phyloP scores from a whole-genome alignment of 2,797 vertebrate species.

The Gallinago nigripennis region DNA sequence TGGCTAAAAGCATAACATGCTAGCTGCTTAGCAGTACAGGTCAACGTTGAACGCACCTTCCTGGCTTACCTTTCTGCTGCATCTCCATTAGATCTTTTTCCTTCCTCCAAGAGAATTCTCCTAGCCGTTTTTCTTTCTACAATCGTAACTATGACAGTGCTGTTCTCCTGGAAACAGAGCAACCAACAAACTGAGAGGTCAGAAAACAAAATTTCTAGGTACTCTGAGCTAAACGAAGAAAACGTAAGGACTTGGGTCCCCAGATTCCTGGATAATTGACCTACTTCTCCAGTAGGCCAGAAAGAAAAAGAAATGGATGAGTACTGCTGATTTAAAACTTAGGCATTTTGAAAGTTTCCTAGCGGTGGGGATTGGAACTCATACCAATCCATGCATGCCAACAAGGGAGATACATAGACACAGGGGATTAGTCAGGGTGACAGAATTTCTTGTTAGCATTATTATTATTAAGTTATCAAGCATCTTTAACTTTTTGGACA shows the following conservation, averaged over 20 bases:
- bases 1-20: not conserved
- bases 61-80: not conserved
- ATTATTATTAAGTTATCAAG: not conserved
- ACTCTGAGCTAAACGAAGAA: not conserved
- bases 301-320: not conserved
- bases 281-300: not conserved
- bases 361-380: not conserved
- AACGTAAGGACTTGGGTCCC: rapidly evolving
- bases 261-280: not conserved
- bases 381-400: rapidly evolving
- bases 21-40: not conserved
- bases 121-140: not conserved
- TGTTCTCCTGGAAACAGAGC: not conserved
- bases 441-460: not conserved
- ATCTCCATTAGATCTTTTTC: not conserved
- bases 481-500: not conserved
- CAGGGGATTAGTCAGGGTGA: not conserved
- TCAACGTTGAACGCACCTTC: not conserved
- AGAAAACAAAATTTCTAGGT: not conserved
- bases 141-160: not conserved
- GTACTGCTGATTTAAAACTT: not conserved
- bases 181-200: not conserved
- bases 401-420: not conserved
- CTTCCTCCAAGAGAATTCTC: not conserved
- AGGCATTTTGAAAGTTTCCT: not conserved